Conservation (phyloP, 2,113 vertebrate species). For the Antechinus stuartii region DNA sequence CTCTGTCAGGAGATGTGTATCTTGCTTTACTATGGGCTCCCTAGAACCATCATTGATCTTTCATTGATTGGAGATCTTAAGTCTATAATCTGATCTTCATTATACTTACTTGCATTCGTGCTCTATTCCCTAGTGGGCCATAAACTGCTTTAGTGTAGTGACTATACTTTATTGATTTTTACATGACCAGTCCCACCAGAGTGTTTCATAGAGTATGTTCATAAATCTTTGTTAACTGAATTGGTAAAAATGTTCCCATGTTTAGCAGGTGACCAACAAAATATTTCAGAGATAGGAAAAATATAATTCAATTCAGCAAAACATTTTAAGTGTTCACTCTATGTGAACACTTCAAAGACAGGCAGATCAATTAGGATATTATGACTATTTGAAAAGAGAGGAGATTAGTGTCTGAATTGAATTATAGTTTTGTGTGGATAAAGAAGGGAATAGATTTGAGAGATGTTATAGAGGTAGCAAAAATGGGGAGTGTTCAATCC, state of each 20-base stretch:
- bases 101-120: neutral
- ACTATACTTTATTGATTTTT: neutral
- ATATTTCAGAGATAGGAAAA: neutral
- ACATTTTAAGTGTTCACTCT: neutral
- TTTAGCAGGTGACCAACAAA: neutral
- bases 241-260: neutral
- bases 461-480: neutral
- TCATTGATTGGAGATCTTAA: neutral
- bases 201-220: neutral
- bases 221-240: neutral
- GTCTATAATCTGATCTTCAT: neutral
- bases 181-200: neutral
- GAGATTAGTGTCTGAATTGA: neutral
- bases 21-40: neutral
- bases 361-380: neutral
- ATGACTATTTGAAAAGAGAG: neutral
- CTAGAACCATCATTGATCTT: neutral
- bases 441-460: neutral
- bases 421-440: neutral
- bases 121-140: neutral
- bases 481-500: neutral
- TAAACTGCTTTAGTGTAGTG: neutral
- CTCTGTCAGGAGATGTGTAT: neutral
- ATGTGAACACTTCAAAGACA: neutral
- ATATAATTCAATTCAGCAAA: neutral